Evolutionary conservation across 2,888 invertebrate genomes (phyloP).

Genomic region (Palloptera scutellata): DNA sequence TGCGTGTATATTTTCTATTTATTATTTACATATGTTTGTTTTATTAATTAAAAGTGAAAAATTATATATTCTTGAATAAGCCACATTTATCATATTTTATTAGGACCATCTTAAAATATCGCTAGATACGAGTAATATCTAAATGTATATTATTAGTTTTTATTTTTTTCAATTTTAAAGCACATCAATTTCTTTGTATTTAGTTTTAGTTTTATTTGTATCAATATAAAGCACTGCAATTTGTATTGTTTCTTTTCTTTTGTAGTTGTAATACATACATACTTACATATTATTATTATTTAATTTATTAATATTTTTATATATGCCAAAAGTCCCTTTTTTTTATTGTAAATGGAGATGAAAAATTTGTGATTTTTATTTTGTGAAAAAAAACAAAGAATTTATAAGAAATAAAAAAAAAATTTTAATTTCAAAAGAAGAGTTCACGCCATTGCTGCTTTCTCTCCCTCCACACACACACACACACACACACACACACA

Average conservation of each 20-base stretch:
- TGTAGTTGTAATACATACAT: conserved; percentile 22
- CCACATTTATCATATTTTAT: background rate
- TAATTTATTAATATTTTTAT: background rate
- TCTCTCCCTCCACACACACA: too few relatives aligned
- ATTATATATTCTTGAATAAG: conserved; percentile 15
- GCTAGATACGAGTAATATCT: too few relatives aligned
- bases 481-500: too few relatives aligned
- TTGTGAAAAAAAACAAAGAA: conserved; percentile 27
- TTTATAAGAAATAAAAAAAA: conserved; percentile 29
- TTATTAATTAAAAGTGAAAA: conserved; percentile 21
- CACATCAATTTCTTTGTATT: conserved; percentile 19
- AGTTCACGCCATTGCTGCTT: too few relatives aligned
- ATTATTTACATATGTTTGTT: background rate
- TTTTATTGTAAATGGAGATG: conserved; percentile 8
- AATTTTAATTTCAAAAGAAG: too few relatives aligned
- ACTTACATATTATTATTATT: background rate
- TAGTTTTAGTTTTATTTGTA: conserved; percentile 24
- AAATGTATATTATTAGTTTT: conserved; percentile 8
- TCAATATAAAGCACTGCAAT: conserved; percentile 42
- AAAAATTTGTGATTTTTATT: conserved; percentile 3
- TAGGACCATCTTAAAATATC: too few relatives aligned
- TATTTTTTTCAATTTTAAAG: conserved; percentile 13
- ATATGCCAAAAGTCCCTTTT: conserved; percentile 30
- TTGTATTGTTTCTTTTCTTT: conserved; percentile 20
- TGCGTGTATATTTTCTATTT: background rate